phyloP scores from a whole-genome alignment of 2,797 vertebrate genomes.

The Mormyrus proboscirostris region DNA sequence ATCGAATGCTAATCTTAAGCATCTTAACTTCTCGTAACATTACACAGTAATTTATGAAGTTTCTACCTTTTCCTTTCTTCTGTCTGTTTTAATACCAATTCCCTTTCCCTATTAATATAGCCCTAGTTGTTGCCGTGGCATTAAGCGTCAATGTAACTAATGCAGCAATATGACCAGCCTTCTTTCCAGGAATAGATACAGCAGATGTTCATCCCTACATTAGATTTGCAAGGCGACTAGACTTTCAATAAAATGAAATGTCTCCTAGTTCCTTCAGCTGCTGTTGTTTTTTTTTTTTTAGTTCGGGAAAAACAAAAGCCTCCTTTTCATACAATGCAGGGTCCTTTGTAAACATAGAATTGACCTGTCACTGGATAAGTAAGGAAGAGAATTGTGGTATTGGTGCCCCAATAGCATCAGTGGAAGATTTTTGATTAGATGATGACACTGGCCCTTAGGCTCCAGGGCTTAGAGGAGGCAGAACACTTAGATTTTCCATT shows the following conservation, averaged over 20 bases:
- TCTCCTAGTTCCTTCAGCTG: background rate
- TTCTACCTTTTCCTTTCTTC: background rate
- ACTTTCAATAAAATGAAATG: background rate
- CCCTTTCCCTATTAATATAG: background rate
- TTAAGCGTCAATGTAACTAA: background rate
- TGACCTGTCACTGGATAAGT: background rate
- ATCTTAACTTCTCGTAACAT: background rate
- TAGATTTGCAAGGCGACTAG: background rate
- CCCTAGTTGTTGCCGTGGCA: background rate
- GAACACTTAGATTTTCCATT: background rate
- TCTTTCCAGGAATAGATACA: background rate
- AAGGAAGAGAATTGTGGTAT: background rate
- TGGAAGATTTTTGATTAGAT: background rate
- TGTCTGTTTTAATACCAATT: background rate
- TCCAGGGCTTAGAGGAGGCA: background rate
- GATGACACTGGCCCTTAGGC: background rate
- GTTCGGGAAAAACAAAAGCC: background rate
- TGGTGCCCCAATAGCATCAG: background rate
- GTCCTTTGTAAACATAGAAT: background rate
- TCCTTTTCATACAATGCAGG: background rate
- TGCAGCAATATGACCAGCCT: background rate
- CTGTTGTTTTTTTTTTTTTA: background rate
- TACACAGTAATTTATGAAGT: background rate
- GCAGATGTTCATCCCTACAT: background rate
- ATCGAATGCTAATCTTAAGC: background rate